Conservation (phyloP, 2,113 vertebrate genomes). For the Formicarius rufipectus region DNA sequence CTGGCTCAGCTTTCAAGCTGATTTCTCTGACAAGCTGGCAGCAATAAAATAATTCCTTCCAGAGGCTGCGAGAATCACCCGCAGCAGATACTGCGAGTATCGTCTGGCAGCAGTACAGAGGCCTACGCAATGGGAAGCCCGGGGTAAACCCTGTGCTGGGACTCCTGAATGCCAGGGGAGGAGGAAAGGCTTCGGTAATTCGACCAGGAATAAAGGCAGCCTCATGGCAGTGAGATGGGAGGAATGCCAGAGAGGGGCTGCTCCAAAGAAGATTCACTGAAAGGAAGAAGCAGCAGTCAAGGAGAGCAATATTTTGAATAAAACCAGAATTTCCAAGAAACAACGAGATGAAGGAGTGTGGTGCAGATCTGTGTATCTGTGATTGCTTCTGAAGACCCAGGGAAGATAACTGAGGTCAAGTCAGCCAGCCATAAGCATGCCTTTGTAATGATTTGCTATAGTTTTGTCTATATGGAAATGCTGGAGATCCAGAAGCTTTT, state of each 20-base stretch:
- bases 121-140: slow-evolving; percentile 56
- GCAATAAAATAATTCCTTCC: slow-evolving; percentile 64
- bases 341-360: not conserved
- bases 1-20: slow-evolving; percentile 54
- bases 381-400: not conserved
- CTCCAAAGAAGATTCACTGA: not conserved
- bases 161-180: not conserved
- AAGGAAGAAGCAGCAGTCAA: not conserved
- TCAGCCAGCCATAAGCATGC: not conserved
- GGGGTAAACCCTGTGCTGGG: slow-evolving; percentile 42
- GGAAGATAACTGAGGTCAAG: not conserved
- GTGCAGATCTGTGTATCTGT: not conserved
- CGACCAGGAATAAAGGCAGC: not conserved
- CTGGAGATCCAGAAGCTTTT: not conserved
- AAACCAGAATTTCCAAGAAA: not conserved
- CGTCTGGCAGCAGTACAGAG: slow-evolving; percentile 40
- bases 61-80: slow-evolving; percentile 50
- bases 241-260: not conserved
- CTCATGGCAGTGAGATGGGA: slow-evolving; percentile 4
- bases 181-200: not conserved
- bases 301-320: not conserved
- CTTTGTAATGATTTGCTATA: not conserved
- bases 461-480: not conserved
- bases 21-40: slow-evolving; percentile 61
- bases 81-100: not conserved